These are phyloP conservation scores for Chaetophractus vellerosus DNA, from an alignment of 2,797 vertebrate genomes.

Conservation along the genomic window DNA sequence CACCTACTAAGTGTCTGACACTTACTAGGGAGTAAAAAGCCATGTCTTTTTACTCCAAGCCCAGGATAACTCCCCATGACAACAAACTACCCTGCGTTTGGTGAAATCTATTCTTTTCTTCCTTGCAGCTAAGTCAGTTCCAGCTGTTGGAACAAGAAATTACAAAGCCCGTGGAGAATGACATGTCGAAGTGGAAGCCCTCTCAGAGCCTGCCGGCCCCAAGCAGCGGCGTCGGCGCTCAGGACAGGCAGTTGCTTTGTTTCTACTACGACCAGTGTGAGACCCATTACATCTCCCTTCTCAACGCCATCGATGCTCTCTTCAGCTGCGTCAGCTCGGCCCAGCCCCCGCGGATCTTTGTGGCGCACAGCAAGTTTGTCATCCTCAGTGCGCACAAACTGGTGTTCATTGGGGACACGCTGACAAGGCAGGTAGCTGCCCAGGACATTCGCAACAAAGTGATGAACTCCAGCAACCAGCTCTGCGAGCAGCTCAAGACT, in stretches of 20 bases:
- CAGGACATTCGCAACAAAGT: slow-evolving; percentile 94
- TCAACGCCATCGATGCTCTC: slow-evolving; percentile 96
- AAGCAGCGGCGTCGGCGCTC: slow-evolving; percentile 84
- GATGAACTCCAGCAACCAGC: slow-evolving; percentile 97
- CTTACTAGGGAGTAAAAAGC: not conserved
- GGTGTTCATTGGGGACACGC: slow-evolving; percentile 97
- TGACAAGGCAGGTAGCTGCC: slow-evolving; percentile 93
- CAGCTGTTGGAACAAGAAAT: slow-evolving; percentile 97
- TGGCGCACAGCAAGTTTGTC: slow-evolving; percentile 98
- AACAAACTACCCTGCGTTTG: not conserved
- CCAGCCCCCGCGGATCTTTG: slow-evolving; percentile 97
- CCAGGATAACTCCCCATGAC: not conserved
- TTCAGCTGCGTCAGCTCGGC: slow-evolving; percentile 94
- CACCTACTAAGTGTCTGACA: not conserved
- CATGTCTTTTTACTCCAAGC: not conserved
- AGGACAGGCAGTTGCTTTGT: slow-evolving; percentile 94
- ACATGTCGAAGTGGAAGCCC: slow-evolving; percentile 95
- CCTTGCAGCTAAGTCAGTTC: slow-evolving; percentile 96
- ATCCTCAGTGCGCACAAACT: slow-evolving; percentile 98
- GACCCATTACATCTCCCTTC: slow-evolving; percentile 95
- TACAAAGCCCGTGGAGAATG: slow-evolving; percentile 96
- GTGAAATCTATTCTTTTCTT: slow-evolving; percentile 55
- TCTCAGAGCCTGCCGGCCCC: slow-evolving; percentile 86
- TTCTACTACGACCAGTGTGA: slow-evolving; percentile 98
- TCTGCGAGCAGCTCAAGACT: slow-evolving; percentile 96